phyloP scores from a whole-genome alignment of 2,888 invertebrate species.

The Acleris emargana region DNA sequence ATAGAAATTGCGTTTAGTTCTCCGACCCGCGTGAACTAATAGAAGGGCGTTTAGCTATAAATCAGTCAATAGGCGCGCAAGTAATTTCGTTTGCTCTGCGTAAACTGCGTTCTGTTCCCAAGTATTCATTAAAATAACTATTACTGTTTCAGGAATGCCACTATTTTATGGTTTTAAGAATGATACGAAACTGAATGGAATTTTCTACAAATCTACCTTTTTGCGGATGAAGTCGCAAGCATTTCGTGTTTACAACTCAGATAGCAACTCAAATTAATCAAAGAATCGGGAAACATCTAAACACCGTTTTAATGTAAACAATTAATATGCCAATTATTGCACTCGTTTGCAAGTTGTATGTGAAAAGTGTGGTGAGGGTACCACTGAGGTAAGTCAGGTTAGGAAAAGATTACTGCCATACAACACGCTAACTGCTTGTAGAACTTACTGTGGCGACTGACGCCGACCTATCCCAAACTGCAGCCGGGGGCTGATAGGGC shows the following conservation, averaged over 20 bases:
- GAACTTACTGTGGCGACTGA: constrained; percentile 47
- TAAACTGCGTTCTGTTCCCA: constrained; percentile 23
- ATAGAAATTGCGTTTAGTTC: constrained; percentile 47
- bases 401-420: constrained; percentile 13
- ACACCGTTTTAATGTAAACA: too few relatives aligned
- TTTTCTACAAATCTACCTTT: too few relatives aligned
- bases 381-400: not conserved
- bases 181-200: too few relatives aligned
- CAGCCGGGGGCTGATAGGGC: constrained; percentile 47
- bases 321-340: too few relatives aligned
- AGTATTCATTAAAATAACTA: constrained; percentile 18
- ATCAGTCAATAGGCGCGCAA: constrained; percentile 49
- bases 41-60: constrained; percentile 58
- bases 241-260: too few relatives aligned
- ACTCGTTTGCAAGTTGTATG: too few relatives aligned
- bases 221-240: too few relatives aligned
- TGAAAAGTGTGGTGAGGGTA: too few relatives aligned
- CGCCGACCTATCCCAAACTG: constrained; percentile 68
- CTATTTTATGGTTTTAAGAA: not conserved
- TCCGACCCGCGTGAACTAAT: constrained; percentile 42
- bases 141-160: not conserved
- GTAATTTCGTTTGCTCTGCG: constrained; percentile 31
- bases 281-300: too few relatives aligned
- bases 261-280: too few relatives aligned
- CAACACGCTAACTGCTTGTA: constrained; percentile 24